Conservation (phyloP, 2,888 invertebrate genomes). For the Drosophila mulleri region DNA sequence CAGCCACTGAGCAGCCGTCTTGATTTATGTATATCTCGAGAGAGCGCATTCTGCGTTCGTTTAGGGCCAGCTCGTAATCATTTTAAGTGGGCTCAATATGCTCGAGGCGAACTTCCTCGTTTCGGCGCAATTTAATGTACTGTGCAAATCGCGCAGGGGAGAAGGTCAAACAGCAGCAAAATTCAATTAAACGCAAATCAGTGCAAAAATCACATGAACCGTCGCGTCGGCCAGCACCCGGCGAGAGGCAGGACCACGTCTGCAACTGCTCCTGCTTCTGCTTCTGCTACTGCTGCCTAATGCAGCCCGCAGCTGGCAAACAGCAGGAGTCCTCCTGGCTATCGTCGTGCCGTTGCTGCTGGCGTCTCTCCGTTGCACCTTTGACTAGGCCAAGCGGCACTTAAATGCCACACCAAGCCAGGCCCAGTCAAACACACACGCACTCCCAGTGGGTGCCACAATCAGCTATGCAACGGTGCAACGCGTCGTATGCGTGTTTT, state of each 20-base stretch:
- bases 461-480: constrained; percentile 41
- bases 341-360: constrained; percentile 17
- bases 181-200: constrained; percentile 79
- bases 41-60: constrained; percentile 25
- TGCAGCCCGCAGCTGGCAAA: constrained; percentile 31
- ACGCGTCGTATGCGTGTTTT: constrained; percentile 59
- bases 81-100: constrained; percentile 64
- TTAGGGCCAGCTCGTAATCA: constrained; percentile 44
- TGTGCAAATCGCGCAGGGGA: constrained; percentile 34
- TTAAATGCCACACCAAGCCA: constrained; percentile 50
- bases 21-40: constrained; percentile 62
- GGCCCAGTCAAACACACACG: constrained; percentile 7
- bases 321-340: constrained; percentile 26
- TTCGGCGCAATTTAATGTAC: constrained; percentile 60
- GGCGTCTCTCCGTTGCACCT: constrained; percentile 47
- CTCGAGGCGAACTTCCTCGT: constrained; percentile 17
- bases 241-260: not conserved
- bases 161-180: constrained; percentile 42
- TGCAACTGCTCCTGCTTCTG: not conserved
- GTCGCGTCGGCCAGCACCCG: constrained; percentile 11
- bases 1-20: constrained; percentile 51
- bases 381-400: constrained; percentile 50
- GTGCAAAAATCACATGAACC: constrained; percentile 65
- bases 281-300: not conserved
- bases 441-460: constrained; percentile 11